These are phyloP conservation scores for Pseudomugil tenellus DNA, from an alignment of 2,797 vertebrate species.

Conservation along the genomic window DNA sequence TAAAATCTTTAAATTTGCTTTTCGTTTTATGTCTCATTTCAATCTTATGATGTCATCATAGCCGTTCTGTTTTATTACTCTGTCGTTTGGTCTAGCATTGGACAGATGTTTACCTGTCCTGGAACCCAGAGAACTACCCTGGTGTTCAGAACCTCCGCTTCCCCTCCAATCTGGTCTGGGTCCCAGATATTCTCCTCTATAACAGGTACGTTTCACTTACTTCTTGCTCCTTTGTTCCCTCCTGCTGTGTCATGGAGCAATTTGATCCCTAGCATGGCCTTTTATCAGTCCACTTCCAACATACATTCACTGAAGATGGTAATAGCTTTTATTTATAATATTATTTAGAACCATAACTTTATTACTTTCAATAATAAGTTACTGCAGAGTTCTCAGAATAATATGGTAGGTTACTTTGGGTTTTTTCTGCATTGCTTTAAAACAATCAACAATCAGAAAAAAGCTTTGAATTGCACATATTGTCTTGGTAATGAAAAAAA, in stretches of 20 bases:
- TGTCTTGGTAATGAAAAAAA: no score
- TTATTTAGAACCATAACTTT: no score
- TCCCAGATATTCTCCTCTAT: constrained; percentile 92
- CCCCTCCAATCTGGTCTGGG: constrained; percentile 89
- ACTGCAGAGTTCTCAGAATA: no score
- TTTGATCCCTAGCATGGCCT: not conserved
- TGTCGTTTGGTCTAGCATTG: constrained; percentile 78
- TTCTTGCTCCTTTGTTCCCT: not conserved
- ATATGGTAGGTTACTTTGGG: no score
- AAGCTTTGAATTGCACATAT: no score
- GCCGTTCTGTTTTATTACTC: not conserved
- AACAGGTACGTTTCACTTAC: constrained; percentile 87
- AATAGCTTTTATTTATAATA: not conserved
- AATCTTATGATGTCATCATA: not conserved
- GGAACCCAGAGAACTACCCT: constrained; percentile 87
- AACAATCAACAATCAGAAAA: no score
- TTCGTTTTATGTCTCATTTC: not conserved
- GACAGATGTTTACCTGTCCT: constrained; percentile 88
- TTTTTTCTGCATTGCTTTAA: no score
- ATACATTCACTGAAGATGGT: not conserved
- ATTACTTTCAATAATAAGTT: no score
- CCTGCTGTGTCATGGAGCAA: not conserved
- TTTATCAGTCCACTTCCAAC: not conserved
- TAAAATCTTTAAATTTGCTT: not conserved
- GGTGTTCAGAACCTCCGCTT: constrained; percentile 90